A percentile compares a stretch with the other conserved stretches of the same genome.
These are phyloP conservation scores for Drosophila gunungcola DNA, from an alignment of 1,140 invertebrate genomes.

Conservation along the genomic window DNA sequence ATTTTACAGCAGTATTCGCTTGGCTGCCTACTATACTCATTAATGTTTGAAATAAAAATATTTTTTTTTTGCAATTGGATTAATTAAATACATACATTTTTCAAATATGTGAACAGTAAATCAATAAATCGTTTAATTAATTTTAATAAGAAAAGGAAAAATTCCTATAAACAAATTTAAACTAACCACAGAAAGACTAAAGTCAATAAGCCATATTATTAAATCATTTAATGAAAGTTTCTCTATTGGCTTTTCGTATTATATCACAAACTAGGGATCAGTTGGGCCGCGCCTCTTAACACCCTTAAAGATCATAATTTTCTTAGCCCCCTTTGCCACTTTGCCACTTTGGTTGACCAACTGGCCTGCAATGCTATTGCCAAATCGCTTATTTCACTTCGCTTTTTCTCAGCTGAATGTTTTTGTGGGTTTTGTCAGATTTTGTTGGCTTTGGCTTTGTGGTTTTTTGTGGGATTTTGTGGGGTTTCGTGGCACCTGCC, in stretches of 20 bases:
- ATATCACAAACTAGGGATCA: slow-evolving; percentile 10
- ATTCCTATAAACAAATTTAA: no score
- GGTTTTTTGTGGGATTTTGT: slow-evolving; percentile 8
- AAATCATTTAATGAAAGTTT: neutral
- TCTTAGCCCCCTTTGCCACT: slow-evolving; percentile 37
- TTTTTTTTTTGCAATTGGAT: neutral
- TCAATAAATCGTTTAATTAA: no score
- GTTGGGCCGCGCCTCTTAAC: slow-evolving; percentile 2
- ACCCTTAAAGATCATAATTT: slow-evolving; percentile 24
- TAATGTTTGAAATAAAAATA: neutral
- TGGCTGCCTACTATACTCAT: neutral
- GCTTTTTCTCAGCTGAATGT: slow-evolving; percentile 21
- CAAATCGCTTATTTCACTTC: slow-evolving; percentile 49
- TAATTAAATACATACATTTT: neutral
- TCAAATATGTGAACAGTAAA: no score
- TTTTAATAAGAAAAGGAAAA: no score
- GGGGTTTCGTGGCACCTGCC: slow-evolving; percentile 42
- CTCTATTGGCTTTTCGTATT: neutral
- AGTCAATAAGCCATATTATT: neutral
- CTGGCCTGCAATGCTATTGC: slow-evolving; percentile 36
- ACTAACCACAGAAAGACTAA: no score
- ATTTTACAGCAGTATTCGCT: neutral
- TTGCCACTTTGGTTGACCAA: slow-evolving; percentile 44
- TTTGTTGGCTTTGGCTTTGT: slow-evolving; percentile 26
- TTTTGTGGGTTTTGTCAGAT: slow-evolving; percentile 28